A percentile compares a stretch with the other conserved stretches of the same genome.
phyloP scores from a whole-genome alignment of 2,113 vertebrate genomes.

The Hipposideros armiger region DNA sequence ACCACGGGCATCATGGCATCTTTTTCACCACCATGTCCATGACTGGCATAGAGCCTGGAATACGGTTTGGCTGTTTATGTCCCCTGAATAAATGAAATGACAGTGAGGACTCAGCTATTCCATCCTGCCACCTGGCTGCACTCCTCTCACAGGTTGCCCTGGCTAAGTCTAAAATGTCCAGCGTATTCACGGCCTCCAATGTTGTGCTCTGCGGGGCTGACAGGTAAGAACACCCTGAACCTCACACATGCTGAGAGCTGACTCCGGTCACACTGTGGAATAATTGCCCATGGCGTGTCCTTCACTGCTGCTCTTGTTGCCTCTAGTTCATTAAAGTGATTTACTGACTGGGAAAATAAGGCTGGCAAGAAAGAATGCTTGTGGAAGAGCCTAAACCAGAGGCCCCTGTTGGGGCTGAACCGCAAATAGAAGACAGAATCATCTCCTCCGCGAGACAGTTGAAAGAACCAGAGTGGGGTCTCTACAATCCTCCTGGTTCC shows the following conservation, averaged over 20 bases:
- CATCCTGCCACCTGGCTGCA: background rate
- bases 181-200: background rate
- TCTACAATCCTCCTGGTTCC: fast-evolving
- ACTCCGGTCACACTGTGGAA: background rate
- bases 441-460: fast-evolving
- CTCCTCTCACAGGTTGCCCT: background rate
- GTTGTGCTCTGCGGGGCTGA: background rate
- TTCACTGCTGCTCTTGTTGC: background rate
- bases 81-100: background rate
- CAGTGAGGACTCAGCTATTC: background rate
- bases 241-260: background rate
- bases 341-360: fast-evolving
- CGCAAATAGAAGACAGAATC: background rate
- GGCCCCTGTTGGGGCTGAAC: background rate
- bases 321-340: background rate
- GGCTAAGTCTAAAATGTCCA: background rate
- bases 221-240: background rate
- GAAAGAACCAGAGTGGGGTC: background rate
- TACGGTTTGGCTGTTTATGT: background rate
- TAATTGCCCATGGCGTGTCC: background rate
- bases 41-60: background rate
- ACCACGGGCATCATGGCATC: too few species aligned
- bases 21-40: background rate
- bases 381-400: background rate
- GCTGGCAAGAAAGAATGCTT: background rate